phyloP scores from a whole-genome alignment of 1,140 invertebrate genomes.

The Neodiprion pinetum region DNA sequence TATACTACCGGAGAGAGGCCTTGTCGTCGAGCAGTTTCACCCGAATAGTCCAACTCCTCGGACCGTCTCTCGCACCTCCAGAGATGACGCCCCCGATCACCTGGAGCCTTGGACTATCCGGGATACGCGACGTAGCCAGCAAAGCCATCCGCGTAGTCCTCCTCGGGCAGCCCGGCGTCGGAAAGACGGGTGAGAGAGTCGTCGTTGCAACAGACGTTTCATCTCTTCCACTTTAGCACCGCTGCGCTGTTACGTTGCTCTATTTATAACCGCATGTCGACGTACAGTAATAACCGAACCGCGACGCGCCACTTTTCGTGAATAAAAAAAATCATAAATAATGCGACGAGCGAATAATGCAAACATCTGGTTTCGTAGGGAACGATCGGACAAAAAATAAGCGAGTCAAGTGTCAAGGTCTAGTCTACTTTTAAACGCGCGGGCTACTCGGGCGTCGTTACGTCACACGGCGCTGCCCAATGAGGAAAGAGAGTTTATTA shows the following conservation, averaged over 20 bases:
- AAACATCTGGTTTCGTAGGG: no score
- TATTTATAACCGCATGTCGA: neutral
- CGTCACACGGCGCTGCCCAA: no score
- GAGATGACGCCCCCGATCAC: slow-evolving; percentile 31
- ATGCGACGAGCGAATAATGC: no score
- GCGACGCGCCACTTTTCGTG: no score
- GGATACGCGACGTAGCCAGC: slow-evolving; percentile 35
- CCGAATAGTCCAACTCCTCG: slow-evolving; percentile 32
- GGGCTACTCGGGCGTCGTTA: no score
- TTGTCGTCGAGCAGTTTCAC: slow-evolving; percentile 21
- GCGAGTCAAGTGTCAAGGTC: no score
- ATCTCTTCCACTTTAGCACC: no score
- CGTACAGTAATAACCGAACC: no score
- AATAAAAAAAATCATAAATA: neutral
- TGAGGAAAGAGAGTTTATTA: no score
- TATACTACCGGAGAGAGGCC: slow-evolving; percentile 31
- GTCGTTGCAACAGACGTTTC: neutral
- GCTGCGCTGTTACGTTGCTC: neutral
- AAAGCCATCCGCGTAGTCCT: slow-evolving; percentile 78
- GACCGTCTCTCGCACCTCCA: slow-evolving; percentile 24
- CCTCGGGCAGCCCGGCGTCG: slow-evolving; percentile 77
- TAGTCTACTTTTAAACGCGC: no score
- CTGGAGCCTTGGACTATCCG: slow-evolving; percentile 34
- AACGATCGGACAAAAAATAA: no score
- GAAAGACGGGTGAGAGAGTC: slow-evolving; percentile 73